A percentile compares a stretch with the other conserved stretches of the same genome.
Evolutionary conservation across 2,888 invertebrate species (phyloP).

Genomic region (Tenthredo livida): DNA sequence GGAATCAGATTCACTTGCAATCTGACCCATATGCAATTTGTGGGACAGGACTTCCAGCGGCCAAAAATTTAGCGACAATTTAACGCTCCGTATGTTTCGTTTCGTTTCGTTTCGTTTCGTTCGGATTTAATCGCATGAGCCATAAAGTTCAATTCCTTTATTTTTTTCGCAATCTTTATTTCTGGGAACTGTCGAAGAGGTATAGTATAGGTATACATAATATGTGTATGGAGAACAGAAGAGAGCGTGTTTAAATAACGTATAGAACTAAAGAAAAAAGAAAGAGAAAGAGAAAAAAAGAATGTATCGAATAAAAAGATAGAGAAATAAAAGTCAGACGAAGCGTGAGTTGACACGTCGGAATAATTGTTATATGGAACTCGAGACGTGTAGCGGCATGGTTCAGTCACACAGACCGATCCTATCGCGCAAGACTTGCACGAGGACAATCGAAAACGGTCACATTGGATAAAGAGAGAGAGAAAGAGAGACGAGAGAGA

Average conservation of each 20-base stretch:
- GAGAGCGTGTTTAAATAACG: not conserved
- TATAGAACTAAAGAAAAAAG: not conserved
- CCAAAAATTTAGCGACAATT: constrained; percentile 58
- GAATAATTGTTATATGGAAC: constrained; percentile 27
- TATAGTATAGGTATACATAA: too few species aligned
- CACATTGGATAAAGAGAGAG: constrained; percentile 9
- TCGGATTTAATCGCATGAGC: not conserved
- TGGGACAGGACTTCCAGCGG: constrained; percentile 39
- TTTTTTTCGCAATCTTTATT: not conserved
- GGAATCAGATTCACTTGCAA: constrained; percentile 59
- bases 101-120: not conserved
- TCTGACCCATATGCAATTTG: constrained; percentile 64
- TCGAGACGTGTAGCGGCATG: constrained; percentile 35
- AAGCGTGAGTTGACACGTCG: constrained; percentile 39
- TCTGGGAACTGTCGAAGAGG: not conserved
- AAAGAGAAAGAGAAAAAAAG: not conserved
- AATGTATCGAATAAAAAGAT: not conserved
- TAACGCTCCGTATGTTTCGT: constrained; percentile 57
- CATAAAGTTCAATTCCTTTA: not conserved
- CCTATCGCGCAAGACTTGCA: constrained; percentile 11
- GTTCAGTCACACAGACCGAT: constrained; percentile 23
- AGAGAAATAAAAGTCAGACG: not conserved
- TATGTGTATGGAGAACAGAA: not conserved
- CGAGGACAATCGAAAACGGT: constrained; percentile 32
- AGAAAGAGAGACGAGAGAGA: not conserved